These are phyloP conservation scores for Pogonocherus hispidulus DNA, from an alignment of 2,888 invertebrate species.

Conservation along the genomic window DNA sequence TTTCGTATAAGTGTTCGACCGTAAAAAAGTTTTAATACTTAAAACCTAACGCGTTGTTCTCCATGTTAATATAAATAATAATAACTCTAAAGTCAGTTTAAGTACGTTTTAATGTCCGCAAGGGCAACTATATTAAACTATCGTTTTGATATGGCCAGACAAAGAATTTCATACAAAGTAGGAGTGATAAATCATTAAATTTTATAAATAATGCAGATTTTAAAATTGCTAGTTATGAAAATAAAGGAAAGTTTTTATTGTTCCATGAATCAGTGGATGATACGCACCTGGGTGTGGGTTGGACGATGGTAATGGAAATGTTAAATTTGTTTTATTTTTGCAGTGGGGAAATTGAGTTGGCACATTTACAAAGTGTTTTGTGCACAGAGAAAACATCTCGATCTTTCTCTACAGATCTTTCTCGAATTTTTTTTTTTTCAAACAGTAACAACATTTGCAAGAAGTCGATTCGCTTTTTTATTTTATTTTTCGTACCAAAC, in stretches of 20 bases:
- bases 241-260: constrained; percentile 25
- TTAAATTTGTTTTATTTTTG: neutral
- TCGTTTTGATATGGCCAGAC: constrained; percentile 40
- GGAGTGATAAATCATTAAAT: constrained; percentile 26
- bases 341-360: neutral
- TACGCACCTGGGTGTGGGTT: constrained; percentile 14
- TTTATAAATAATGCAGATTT: constrained; percentile 14
- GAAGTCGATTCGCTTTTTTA: too few species aligned
- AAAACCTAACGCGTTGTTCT: constrained; percentile 58
- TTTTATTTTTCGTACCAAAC: too few species aligned
- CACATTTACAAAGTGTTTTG: neutral
- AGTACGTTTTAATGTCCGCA: constrained; percentile 51
- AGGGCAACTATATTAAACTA: constrained; percentile 51
- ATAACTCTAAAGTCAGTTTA: constrained; percentile 58
- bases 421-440: too few species aligned
- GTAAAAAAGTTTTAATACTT: constrained; percentile 61
- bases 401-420: too few species aligned
- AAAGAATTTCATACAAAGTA: constrained; percentile 37
- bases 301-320: neutral
- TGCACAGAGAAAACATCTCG: constrained; percentile 28
- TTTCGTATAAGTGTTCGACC: constrained; percentile 58
- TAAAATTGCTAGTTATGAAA: constrained; percentile 11
- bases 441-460: too few species aligned
- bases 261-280: constrained; percentile 15
- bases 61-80: constrained; percentile 63